Evolutionary conservation across 2,888 invertebrate genomes (phyloP).

Genomic region (Plebejus melissa): DNA sequence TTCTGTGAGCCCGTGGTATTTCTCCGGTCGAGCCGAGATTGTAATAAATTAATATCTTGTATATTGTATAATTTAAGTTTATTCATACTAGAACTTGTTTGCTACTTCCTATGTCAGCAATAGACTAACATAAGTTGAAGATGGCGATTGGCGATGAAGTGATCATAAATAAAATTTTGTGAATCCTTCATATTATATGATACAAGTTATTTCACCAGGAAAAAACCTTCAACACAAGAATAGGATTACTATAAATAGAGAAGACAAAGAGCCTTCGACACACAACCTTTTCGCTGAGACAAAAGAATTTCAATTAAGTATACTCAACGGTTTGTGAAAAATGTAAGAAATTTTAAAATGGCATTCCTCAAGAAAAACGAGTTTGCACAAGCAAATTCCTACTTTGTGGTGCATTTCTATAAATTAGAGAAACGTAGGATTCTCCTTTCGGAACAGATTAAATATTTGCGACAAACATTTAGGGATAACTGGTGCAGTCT

Average conservation of each 20-base stretch:
- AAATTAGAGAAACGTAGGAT: slow-evolving; percentile 15
- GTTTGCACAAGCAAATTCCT: slow-evolving; percentile 22
- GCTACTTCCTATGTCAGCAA: too few species aligned
- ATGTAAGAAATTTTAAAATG: slow-evolving; percentile 15
- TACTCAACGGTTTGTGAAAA: slow-evolving; percentile 21
- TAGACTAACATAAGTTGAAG: too few species aligned
- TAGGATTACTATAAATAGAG: neutral
- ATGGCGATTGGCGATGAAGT: too few species aligned
- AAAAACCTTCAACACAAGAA: neutral
- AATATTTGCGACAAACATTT: slow-evolving; percentile 11
- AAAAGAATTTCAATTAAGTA: slow-evolving; percentile 23
- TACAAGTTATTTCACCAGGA: neutral
- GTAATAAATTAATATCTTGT: too few species aligned
- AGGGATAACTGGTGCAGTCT: neutral
- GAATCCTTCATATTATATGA: too few species aligned
- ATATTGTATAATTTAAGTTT: too few species aligned
- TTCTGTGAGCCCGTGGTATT: too few species aligned
- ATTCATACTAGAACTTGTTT: too few species aligned
- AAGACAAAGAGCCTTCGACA: neutral
- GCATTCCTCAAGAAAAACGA: slow-evolving; percentile 5
- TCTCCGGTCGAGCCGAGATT: too few species aligned
- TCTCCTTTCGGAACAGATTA: neutral
- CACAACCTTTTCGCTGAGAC: slow-evolving; percentile 13
- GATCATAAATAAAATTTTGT: neutral
- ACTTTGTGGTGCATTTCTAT: slow-evolving; percentile 20